Percentiles rank a stretch among this genome's conserved stretches.
Evolutionary conservation across 2,113 vertebrate genomes (phyloP).

Genomic region (Micromys minutus): DNA sequence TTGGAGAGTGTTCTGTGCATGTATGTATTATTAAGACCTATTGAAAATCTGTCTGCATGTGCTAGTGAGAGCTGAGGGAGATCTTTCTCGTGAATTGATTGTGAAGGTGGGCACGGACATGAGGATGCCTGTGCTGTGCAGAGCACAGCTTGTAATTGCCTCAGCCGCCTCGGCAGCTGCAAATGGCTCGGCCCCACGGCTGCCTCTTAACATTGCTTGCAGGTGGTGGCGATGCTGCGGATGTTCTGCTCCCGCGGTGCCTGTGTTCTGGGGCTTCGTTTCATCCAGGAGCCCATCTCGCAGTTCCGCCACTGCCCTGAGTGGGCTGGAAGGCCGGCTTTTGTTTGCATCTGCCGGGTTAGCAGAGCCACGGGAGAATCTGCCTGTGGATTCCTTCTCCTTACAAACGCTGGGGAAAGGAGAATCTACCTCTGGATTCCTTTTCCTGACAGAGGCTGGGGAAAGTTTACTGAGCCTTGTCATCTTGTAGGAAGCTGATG

Average conservation of each 20-base stretch:
- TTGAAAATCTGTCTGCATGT: conserved; percentile 5
- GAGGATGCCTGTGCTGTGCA: neutral
- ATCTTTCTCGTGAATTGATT: neutral
- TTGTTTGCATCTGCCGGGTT: conserved; percentile 89
- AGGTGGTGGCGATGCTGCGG: conserved; percentile 86
- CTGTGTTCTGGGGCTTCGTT: conserved; percentile 81
- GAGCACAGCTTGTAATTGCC: neutral
- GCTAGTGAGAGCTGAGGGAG: neutral
- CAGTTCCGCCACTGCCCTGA: conserved; percentile 85
- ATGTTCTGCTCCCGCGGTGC: conserved; percentile 83
- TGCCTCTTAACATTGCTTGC: neutral
- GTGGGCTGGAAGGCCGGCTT: conserved; percentile 88
- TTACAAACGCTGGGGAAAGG: neutral
- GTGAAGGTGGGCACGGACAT: neutral
- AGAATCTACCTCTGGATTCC: too few relatives aligned
- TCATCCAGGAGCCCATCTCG: conserved; percentile 83
- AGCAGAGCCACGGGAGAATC: conserved; percentile 17
- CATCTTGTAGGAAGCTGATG: neutral
- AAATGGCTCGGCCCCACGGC: neutral
- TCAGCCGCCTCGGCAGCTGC: neutral
- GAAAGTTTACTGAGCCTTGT: neutral
- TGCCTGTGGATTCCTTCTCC: neutral
- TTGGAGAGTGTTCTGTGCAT: neutral
- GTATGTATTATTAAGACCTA: neutral
- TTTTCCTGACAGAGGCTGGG: neutral